Evolutionary conservation across 2,113 vertebrate species (phyloP).

Genomic region (Pelmatolapia mariae): DNA sequence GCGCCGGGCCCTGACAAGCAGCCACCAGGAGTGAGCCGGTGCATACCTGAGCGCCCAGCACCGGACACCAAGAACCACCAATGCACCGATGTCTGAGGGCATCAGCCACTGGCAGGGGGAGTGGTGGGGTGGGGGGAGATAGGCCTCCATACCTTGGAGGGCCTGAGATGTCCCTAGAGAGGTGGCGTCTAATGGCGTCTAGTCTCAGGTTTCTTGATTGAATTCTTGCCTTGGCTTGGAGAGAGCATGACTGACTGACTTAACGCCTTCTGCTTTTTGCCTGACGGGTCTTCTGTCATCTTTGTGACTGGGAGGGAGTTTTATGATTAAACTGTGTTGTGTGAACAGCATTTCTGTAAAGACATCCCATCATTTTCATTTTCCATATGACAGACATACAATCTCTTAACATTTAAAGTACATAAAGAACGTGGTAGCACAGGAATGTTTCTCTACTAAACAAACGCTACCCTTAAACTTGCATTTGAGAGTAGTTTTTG

Average conservation of each 20-base stretch:
- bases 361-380: not conserved
- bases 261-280: not conserved
- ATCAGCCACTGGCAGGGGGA: fast-evolving
- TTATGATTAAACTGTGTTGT: not conserved
- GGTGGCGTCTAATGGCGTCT: not conserved
- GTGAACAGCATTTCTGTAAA: not conserved
- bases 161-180: not conserved
- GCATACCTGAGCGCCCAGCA: not conserved
- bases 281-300: not conserved
- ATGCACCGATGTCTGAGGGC: fast-evolving
- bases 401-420: not conserved
- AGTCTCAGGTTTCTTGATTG: not conserved
- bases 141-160: not conserved
- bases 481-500: fast-evolving
- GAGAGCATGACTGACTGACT: not conserved
- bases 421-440: not conserved
- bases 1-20: fast-evolving
- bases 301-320: not conserved
- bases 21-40: fast-evolving
- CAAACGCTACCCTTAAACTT: not conserved
- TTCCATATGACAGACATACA: not conserved
- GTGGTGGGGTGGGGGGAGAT: not conserved
- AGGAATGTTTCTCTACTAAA: not conserved
- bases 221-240: not conserved
- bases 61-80: fast-evolving